Evolutionary conservation across 2,113 vertebrate species (phyloP).

Genomic region (Eubucco bourcierii): DNA sequence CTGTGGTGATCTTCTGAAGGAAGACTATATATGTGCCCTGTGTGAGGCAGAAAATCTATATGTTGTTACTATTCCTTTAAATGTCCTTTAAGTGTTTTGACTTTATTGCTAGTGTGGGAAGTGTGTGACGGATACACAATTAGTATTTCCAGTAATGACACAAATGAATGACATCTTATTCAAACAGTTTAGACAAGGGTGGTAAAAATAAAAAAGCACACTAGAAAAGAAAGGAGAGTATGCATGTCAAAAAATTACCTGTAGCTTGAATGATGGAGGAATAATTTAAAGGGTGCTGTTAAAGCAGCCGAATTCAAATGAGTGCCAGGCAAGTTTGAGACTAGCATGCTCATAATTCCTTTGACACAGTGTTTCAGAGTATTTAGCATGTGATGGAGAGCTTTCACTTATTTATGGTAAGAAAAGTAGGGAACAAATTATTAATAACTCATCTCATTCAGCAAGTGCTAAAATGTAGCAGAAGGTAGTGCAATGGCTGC

Average conservation of each 20-base stretch:
- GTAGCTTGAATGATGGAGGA: constrained; percentile 1
- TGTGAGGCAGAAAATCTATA: background rate
- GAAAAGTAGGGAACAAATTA: constrained; percentile 17
- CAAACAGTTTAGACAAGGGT: background rate
- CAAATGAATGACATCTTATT: constrained; percentile 33
- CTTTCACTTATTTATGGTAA: constrained; percentile 22
- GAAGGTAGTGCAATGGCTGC: background rate
- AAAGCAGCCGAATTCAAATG: constrained; percentile 8
- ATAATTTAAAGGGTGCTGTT: constrained; percentile 13
- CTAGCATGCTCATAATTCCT: background rate
- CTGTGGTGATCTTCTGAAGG: background rate
- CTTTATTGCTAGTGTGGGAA: background rate
- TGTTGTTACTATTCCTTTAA: background rate
- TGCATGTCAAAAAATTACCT: background rate
- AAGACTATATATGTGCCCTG: background rate
- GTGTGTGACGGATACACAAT: constrained; percentile 4
- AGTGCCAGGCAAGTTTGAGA: background rate
- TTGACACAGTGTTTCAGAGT: background rate
- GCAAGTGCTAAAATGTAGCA: background rate
- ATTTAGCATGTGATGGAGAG: constrained; percentile 17
- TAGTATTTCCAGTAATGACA: constrained; percentile 17
- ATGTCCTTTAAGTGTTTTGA: background rate
- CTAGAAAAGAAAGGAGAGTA: background rate
- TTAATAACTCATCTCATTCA: constrained; percentile 18
- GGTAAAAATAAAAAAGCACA: background rate